A percentile compares a stretch with the other conserved stretches of the same genome.
Evolutionary conservation across 2,888 invertebrate species (phyloP).

Genomic region (Hemistola chrysoprasaria): DNA sequence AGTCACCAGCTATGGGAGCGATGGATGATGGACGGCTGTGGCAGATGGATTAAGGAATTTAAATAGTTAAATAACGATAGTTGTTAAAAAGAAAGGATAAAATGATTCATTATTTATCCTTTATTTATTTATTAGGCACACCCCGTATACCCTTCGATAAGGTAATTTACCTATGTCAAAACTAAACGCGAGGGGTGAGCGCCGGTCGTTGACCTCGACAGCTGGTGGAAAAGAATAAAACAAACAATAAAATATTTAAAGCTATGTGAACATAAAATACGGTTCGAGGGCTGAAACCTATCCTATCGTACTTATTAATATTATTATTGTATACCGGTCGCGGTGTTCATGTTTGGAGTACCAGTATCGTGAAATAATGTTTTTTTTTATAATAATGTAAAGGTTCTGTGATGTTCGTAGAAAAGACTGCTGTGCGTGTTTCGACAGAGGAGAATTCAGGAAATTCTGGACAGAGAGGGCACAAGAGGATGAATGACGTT

Average conservation of each 20-base stretch:
- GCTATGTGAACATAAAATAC: conserved; percentile 12
- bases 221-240: conserved; percentile 42
- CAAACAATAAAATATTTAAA: conserved; percentile 27
- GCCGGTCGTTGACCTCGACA: conserved; percentile 62
- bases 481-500: too few species aligned
- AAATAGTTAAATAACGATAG: conserved; percentile 3
- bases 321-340: conserved; percentile 4
- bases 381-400: too few species aligned
- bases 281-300: conserved; percentile 3
- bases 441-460: too few species aligned
- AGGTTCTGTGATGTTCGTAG: too few species aligned
- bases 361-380: too few species aligned
- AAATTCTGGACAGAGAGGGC: too few species aligned
- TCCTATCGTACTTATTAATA: not conserved
- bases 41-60: not conserved
- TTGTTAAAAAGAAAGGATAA: conserved; percentile 1
- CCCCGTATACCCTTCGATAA: conserved; percentile 30
- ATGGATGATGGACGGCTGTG: too few species aligned
- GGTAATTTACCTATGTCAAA: conserved; percentile 30
- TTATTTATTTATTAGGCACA: conserved; percentile 25
- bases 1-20: too few species aligned
- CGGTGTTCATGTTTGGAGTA: too few species aligned
- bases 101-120: conserved; percentile 8
- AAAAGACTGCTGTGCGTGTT: too few species aligned
- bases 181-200: conserved; percentile 48